These are phyloP conservation scores for Zaprionus vittiger DNA, from an alignment of 1,140 invertebrate genomes.

Conservation along the genomic window DNA sequence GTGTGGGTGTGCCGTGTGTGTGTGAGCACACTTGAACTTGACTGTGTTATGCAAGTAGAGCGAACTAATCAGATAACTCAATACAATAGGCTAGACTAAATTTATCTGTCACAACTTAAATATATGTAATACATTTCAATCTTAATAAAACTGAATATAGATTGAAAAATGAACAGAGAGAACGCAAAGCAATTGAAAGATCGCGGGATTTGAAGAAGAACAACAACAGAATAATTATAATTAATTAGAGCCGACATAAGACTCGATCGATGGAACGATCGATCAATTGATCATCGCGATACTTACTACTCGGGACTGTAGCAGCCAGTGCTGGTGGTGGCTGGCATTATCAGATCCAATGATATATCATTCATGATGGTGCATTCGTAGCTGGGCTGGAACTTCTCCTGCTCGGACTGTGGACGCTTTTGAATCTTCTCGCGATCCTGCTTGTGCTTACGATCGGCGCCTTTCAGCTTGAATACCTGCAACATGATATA, in stretches of 20 bases:
- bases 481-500: constrained; percentile 86
- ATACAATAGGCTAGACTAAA: background rate
- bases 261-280: constrained; percentile 13
- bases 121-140: background rate
- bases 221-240: constrained; percentile 45
- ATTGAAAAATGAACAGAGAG: constrained; percentile 27
- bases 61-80: background rate
- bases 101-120: background rate
- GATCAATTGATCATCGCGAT: constrained; percentile 4
- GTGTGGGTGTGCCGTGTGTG: background rate
- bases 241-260: constrained; percentile 26
- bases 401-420: constrained; percentile 95
- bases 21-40: constrained; percentile 24
- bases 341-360: constrained; percentile 84
- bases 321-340: constrained; percentile 63
- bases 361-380: constrained; percentile 94
- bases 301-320: constrained; percentile 84
- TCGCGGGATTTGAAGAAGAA: constrained; percentile 24
- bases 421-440: constrained; percentile 97
- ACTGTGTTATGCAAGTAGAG: constrained; percentile 7
- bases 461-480: constrained; percentile 97
- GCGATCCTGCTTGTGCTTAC: constrained; percentile 98
- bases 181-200: background rate
- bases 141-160: background rate
- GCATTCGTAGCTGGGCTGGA: constrained; percentile 97